Conservation (phyloP, 2,888 invertebrate species). For the Phytoseiulus persimilis region DNA sequence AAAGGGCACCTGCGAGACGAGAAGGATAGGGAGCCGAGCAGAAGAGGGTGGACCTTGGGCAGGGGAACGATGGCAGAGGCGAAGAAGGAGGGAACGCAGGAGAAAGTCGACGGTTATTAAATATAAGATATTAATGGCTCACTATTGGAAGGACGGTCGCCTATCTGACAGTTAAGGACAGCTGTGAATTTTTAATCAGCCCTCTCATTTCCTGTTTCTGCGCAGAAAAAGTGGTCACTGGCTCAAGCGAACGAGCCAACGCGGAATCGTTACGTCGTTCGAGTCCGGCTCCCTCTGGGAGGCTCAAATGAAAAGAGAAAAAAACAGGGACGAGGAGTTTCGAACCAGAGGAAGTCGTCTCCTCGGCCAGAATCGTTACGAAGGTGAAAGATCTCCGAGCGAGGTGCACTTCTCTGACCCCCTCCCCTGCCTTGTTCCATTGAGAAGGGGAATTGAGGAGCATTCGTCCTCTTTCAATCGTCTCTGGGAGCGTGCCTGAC, state of each 20-base stretch:
- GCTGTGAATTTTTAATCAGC: slow-evolving; percentile 38
- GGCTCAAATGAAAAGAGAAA: too few species aligned
- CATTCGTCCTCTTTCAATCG: too few species aligned
- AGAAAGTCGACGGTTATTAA: neutral
- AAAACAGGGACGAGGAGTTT: too few species aligned
- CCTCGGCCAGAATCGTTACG: too few species aligned
- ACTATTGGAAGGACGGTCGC: neutral
- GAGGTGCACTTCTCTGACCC: too few species aligned
- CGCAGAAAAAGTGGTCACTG: neutral
- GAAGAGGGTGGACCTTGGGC: neutral
- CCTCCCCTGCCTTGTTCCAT: too few species aligned
- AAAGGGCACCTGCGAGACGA: neutral
- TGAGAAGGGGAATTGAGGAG: too few species aligned
- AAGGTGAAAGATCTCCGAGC: too few species aligned
- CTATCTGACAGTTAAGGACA: slow-evolving; percentile 30
- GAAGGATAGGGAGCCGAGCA: neutral
- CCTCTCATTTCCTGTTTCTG: neutral
- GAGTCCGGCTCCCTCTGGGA: too few species aligned
- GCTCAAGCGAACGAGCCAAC: neutral
- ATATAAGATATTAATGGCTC: neutral
- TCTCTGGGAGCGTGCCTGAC: too few species aligned
- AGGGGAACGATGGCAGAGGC: neutral
- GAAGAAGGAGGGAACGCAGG: neutral
- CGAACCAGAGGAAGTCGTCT: too few species aligned
- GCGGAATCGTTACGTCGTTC: too few species aligned